These are phyloP conservation scores for Orchestia grillus DNA, from an alignment of 1,140 invertebrate genomes.

Conservation along the genomic window DNA sequence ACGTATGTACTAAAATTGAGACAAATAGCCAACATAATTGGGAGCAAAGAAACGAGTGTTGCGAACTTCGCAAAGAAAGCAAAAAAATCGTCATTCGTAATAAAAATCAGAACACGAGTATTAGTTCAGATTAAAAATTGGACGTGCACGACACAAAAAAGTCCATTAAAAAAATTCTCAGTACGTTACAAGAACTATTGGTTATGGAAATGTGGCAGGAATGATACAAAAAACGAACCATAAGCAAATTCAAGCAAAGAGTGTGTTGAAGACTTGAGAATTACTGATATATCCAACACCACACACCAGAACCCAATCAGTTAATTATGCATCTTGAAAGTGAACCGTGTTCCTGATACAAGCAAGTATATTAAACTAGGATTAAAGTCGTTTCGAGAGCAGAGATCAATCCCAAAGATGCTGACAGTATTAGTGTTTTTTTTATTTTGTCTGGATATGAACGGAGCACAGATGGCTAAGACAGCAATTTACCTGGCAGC, in stretches of 20 bases:
- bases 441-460: background rate
- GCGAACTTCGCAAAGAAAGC: background rate
- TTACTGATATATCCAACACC: too few species aligned
- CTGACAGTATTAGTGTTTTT: background rate
- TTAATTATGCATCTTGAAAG: too few species aligned
- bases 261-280: too few species aligned
- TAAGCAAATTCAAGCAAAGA: background rate
- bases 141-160: background rate
- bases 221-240: background rate
- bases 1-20: background rate
- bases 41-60: background rate
- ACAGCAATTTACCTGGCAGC: slow-evolving; percentile 6
- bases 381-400: background rate
- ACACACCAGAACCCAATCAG: too few species aligned
- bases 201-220: background rate
- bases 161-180: background rate
- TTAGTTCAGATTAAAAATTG: background rate
- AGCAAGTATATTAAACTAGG: background rate
- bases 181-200: background rate
- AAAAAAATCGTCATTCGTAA: background rate
- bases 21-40: background rate
- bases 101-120: background rate
- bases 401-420: background rate
- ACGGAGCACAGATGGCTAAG: background rate
- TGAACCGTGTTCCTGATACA: background rate